phyloP scores from a whole-genome alignment of 2,113 vertebrate species.

The Crotalus tigris region DNA sequence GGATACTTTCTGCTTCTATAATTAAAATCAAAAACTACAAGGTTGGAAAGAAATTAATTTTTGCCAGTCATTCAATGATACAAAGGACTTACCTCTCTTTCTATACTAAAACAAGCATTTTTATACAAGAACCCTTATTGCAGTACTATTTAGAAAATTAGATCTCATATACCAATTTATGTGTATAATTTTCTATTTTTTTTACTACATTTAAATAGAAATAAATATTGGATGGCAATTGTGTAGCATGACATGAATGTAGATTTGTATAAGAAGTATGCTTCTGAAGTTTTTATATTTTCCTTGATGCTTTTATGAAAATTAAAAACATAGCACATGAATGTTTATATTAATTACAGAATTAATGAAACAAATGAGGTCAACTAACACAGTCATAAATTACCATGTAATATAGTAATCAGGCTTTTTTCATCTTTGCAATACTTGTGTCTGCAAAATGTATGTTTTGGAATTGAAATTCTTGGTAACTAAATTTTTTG shows the following conservation, averaged over 20 bases:
- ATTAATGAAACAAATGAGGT: background rate
- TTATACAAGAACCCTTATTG: background rate
- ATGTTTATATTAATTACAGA: background rate
- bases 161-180: background rate
- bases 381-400: background rate
- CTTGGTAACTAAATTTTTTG: background rate
- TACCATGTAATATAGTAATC: background rate
- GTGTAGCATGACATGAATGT: background rate
- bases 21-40: background rate
- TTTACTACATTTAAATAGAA: background rate
- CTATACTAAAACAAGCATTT: background rate
- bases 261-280: background rate
- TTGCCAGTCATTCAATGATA: background rate
- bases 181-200: background rate
- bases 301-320: background rate
- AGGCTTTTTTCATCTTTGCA: background rate
- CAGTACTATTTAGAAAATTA: background rate
- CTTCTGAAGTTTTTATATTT: background rate
- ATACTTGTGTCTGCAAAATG: background rate
- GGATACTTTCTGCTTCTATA: background rate
- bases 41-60: background rate
- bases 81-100: background rate
- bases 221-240: background rate
- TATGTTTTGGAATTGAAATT: background rate
- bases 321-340: background rate